Evolutionary conservation across 2,113 vertebrate genomes (phyloP).

Genomic region (Pyxicephalus adspersus): DNA sequence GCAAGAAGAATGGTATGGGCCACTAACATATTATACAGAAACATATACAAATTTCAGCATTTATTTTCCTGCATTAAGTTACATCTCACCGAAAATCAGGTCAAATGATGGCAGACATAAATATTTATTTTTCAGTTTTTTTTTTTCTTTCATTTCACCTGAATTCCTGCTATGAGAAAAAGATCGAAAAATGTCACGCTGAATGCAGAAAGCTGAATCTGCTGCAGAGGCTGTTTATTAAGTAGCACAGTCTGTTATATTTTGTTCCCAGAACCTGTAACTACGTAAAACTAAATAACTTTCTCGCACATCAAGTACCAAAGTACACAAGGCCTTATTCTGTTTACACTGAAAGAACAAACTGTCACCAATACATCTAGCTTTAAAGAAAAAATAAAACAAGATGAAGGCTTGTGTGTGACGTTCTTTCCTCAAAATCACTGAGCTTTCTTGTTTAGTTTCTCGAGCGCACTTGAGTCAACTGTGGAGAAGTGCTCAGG

Average conservation of each 20-base stretch:
- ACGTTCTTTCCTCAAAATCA: neutral
- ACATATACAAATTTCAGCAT: neutral
- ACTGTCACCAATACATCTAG: neutral
- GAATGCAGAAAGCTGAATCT: neutral
- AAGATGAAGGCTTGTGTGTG: neutral
- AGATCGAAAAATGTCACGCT: slow-evolving; percentile 1
- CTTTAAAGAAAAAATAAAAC: neutral
- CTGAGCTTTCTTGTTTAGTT: neutral
- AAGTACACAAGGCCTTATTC: neutral
- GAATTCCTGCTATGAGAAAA: slow-evolving; percentile 15
- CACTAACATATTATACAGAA: neutral
- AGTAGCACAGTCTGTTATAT: neutral
- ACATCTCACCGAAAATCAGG: neutral
- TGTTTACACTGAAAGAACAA: neutral
- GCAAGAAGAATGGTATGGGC: no score
- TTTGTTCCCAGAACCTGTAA: neutral
- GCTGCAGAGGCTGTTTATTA: neutral
- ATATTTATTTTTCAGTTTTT: neutral
- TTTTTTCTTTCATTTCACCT: neutral
- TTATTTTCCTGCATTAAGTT: neutral
- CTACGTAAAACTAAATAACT: neutral
- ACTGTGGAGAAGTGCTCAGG: neutral
- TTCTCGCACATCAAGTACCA: slow-evolving; percentile 1
- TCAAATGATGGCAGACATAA: slow-evolving; percentile 2
- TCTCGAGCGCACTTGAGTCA: slow-evolving; percentile 2